Conservation (phyloP, 2,888 invertebrate genomes). For the Nephrotoma appendiculata region DNA sequence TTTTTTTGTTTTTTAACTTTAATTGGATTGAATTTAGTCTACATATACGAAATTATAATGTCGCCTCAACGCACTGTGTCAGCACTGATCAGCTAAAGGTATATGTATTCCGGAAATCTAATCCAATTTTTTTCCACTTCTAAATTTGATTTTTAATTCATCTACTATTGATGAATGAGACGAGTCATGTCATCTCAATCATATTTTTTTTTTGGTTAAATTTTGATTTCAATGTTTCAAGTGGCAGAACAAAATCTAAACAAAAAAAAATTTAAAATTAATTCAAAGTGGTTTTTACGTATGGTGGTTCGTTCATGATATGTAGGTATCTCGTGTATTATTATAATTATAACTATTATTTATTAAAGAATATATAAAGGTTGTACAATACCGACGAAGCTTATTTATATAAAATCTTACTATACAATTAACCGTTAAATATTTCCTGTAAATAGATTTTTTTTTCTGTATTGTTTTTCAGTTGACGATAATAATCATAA, state of each 20-base stretch:
- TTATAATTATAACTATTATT: background rate
- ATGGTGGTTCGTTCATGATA: background rate
- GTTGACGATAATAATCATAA: background rate
- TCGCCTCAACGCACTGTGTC: background rate
- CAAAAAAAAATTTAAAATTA: background rate
- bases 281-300: background rate
- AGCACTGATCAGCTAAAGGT: background rate
- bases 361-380: background rate
- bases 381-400: background rate
- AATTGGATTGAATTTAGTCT: background rate
- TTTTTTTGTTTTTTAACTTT: background rate
- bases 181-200: background rate
- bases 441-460: background rate
- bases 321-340: background rate
- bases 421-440: background rate
- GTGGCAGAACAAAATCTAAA: background rate
- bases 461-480: background rate
- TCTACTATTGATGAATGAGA: background rate
- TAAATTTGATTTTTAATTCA: background rate
- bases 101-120: background rate
- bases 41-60: background rate
- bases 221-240: background rate
- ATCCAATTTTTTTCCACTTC: background rate
- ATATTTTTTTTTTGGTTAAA: background rate
- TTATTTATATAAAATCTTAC: background rate